Evolutionary conservation across 2,888 invertebrate species (phyloP).

Genomic region (Drosophila mulleri): DNA sequence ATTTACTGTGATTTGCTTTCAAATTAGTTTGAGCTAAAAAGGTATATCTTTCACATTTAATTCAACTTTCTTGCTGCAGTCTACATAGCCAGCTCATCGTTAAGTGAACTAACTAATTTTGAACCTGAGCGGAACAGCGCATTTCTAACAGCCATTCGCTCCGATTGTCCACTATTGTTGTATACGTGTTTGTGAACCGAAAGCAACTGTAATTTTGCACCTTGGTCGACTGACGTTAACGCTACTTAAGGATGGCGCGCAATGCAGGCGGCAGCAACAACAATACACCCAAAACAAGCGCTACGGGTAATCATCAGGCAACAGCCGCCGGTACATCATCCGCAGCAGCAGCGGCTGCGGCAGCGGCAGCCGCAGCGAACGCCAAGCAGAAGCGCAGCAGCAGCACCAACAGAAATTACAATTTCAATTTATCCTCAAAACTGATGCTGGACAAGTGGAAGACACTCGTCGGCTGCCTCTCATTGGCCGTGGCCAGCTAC

Average conservation of each 20-base stretch:
- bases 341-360: constrained; percentile 35
- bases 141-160: constrained; percentile 5
- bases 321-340: constrained; percentile 19
- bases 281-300: constrained; percentile 35
- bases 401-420: constrained; percentile 31
- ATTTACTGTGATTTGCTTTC: too few species aligned
- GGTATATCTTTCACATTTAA: too few species aligned
- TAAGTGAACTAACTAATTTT: constrained; percentile 11
- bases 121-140: constrained; percentile 8
- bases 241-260: constrained; percentile 45
- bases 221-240: constrained; percentile 2
- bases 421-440: constrained; percentile 60
- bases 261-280: constrained; percentile 46
- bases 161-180: constrained; percentile 9
- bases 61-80: too few species aligned
- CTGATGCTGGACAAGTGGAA: constrained; percentile 87
- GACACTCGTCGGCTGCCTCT: constrained; percentile 87
- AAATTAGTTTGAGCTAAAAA: too few species aligned
- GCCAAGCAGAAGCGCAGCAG: constrained; percentile 41
- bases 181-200: constrained; percentile 14
- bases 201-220: neutral
- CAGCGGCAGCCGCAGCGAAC: constrained; percentile 44
- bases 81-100: too few species aligned
- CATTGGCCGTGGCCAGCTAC: constrained; percentile 89
- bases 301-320: constrained; percentile 9